phyloP scores from a whole-genome alignment of 2,888 invertebrate species.

The Eupithecia tripunctaria region DNA sequence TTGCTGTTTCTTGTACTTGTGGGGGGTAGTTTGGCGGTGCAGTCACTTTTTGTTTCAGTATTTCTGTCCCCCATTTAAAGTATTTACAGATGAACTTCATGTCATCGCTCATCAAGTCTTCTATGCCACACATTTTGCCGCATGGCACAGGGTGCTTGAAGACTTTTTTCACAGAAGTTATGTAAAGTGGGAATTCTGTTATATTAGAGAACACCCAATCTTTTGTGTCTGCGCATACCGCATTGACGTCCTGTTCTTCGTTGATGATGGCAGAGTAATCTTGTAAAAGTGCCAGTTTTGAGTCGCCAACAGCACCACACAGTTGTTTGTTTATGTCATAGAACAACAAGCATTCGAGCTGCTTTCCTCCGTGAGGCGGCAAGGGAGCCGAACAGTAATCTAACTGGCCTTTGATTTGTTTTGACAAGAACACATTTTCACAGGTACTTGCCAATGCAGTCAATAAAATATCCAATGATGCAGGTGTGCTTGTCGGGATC shows the following conservation, averaged over 20 bases:
- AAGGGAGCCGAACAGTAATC: conserved; percentile 58
- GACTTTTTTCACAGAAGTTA: conserved; percentile 50
- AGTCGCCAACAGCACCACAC: conserved; percentile 55
- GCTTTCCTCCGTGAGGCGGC: conserved; percentile 49
- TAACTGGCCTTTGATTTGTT: conserved; percentile 57
- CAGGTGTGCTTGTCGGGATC: conserved; percentile 45
- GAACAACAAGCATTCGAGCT: conserved; percentile 71
- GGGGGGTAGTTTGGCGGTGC: conserved; percentile 23
- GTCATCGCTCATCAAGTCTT: conserved; percentile 56
- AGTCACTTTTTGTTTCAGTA: conserved; percentile 48
- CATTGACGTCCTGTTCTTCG: conserved; percentile 55
- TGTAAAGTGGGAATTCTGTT: conserved; percentile 52
- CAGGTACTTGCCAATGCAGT: conserved; percentile 58
- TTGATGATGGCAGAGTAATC: conserved; percentile 55
- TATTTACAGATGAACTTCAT: conserved; percentile 73
- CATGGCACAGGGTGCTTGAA: conserved; percentile 58
- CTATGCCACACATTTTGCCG: conserved; percentile 63
- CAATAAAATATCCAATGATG: conserved; percentile 48
- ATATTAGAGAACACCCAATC: conserved; percentile 62
- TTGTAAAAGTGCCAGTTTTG: conserved; percentile 52
- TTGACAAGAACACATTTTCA: conserved; percentile 59
- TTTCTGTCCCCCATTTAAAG: conserved; percentile 67
- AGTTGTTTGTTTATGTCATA: conserved; percentile 72
- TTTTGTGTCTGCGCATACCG: conserved; percentile 59
- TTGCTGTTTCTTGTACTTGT: conserved; percentile 22